A percentile compares a stretch with the other conserved stretches of the same genome.
phyloP scores from a whole-genome alignment of 2,113 vertebrate species.

The Raja brachyura region DNA sequence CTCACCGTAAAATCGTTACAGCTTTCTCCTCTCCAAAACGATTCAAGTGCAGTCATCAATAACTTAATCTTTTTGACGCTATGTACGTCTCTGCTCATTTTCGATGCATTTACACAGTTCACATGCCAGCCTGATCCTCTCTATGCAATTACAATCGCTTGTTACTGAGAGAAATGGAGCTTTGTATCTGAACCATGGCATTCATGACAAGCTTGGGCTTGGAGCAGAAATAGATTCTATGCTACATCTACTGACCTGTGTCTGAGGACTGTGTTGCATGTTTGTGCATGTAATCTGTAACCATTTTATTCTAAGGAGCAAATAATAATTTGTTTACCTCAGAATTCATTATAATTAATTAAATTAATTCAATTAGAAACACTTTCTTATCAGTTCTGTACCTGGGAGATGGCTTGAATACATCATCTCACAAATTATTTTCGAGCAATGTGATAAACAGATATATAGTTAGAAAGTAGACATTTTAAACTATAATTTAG shows the following conservation, averaged over 20 bases:
- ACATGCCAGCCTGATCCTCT: background rate
- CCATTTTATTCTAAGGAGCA: background rate
- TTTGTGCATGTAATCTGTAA: background rate
- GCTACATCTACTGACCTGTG: background rate
- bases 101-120: background rate
- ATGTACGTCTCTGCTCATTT: background rate
- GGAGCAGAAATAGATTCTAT: background rate
- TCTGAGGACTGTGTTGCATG: background rate
- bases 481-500: no score
- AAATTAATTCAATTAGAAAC: background rate
- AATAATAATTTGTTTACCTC: background rate
- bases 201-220: background rate
- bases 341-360: background rate
- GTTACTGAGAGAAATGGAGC: background rate
- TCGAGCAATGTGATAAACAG: background rate
- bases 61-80: background rate
- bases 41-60: background rate
- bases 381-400: background rate
- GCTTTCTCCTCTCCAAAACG: background rate
- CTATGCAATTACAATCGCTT: background rate
- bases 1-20: background rate
- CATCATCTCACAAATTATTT: background rate
- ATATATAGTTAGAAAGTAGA: background rate
- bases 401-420: background rate
- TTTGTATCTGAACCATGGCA: background rate